A percentile compares a stretch with the other conserved stretches of the same genome.
Evolutionary conservation across 2,797 vertebrate genomes (phyloP).

Genomic region (Chrysocyon brachyurus): DNA sequence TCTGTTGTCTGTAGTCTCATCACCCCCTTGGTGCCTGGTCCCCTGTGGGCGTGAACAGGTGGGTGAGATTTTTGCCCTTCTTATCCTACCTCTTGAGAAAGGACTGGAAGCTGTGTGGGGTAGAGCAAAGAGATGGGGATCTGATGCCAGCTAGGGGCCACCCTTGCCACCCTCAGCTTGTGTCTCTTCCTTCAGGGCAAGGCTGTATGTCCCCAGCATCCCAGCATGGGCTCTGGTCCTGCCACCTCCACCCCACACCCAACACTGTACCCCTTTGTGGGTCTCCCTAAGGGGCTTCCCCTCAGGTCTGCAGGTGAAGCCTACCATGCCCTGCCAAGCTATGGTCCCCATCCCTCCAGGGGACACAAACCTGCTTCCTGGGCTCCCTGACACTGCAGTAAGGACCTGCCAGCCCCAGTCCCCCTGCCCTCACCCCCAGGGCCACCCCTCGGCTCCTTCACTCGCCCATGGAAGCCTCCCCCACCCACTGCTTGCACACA

Average conservation of each 20-base stretch:
- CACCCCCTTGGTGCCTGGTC: background rate
- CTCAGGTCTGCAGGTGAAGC: background rate
- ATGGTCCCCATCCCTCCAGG: background rate
- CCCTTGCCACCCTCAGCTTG: too few species aligned
- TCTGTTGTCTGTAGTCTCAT: background rate
- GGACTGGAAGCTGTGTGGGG: background rate
- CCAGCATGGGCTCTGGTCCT: background rate
- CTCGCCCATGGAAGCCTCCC: background rate
- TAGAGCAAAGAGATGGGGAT: background rate
- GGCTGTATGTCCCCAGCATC: background rate
- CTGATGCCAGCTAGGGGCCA: background rate
- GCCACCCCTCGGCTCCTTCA: background rate
- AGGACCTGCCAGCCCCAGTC: background rate
- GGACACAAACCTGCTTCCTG: background rate
- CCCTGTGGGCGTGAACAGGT: background rate
- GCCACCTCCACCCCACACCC: background rate
- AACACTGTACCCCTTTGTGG: background rate
- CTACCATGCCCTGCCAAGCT: background rate
- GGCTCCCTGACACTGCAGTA: background rate
- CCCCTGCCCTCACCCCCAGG: background rate
- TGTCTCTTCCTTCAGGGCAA: background rate
- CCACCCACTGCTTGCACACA: background rate
- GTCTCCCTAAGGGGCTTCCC: background rate
- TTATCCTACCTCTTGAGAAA: background rate
- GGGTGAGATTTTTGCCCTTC: background rate